A percentile compares a stretch with the other conserved stretches of the same genome.
These are phyloP conservation scores for Actinemys pallida DNA, from an alignment of 2,113 vertebrate species.

Conservation along the genomic window DNA sequence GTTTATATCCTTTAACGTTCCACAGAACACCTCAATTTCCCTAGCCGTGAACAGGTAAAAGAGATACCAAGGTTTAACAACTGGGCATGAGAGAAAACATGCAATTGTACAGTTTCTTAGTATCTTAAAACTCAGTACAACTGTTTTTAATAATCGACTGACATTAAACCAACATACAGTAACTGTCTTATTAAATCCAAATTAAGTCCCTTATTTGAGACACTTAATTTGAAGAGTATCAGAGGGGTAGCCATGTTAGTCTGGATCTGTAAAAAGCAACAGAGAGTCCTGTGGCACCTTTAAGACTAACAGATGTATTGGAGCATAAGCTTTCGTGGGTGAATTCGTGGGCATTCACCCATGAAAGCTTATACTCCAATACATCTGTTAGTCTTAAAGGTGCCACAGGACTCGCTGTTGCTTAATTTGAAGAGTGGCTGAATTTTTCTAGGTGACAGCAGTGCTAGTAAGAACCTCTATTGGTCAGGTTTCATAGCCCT, in stretches of 20 bases:
- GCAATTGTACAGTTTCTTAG: not conserved
- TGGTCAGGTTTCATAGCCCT: not conserved
- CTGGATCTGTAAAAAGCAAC: too few species aligned
- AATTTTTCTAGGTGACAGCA: not conserved
- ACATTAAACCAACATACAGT: not conserved
- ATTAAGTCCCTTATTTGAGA: not conserved
- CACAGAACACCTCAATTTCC: not conserved
- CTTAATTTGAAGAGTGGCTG: not conserved
- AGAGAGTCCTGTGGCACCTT: too few species aligned
- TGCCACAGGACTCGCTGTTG: too few species aligned
- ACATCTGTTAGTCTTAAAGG: too few species aligned
- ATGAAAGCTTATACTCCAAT: too few species aligned
- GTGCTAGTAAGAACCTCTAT: not conserved
- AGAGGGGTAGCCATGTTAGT: too few species aligned
- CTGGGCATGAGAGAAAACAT: accelerated
- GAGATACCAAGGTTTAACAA: not conserved
- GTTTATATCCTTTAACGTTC: not conserved
- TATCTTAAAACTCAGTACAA: not conserved
- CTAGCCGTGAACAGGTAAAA: not conserved
- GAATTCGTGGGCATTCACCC: too few species aligned
- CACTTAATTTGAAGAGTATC: not conserved
- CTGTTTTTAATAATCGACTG: not conserved
- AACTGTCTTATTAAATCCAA: constrained; percentile 15
- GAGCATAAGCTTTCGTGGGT: too few species aligned
- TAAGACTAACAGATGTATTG: too few species aligned